Conservation (phyloP, 2,888 invertebrate genomes). For the Tipula helvola region DNA sequence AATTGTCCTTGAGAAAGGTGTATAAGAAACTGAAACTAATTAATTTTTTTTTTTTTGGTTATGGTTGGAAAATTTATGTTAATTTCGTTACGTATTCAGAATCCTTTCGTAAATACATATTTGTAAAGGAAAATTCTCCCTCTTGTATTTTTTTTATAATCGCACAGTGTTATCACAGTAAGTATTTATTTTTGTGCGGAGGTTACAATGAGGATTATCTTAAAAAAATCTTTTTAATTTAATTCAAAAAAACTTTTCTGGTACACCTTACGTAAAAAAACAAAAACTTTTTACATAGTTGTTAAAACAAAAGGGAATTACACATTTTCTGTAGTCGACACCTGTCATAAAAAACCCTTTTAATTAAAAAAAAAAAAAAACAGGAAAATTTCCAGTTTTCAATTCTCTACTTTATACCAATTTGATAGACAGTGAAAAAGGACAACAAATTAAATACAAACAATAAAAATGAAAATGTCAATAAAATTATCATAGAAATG, state of each 20-base stretch:
- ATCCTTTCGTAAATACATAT: not conserved
- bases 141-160: not conserved
- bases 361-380: not conserved
- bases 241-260: not conserved
- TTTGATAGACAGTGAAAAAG: slow-evolving; percentile 4
- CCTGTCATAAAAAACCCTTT: not conserved
- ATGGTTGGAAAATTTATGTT: not conserved
- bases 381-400: not conserved
- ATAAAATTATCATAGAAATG: slow-evolving; percentile 4
- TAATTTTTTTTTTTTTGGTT: not conserved
- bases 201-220: not conserved
- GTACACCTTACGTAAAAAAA: not conserved
- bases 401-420: not conserved
- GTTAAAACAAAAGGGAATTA: not conserved
- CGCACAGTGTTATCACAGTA: not conserved
- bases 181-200: not conserved
- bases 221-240: not conserved
- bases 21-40: not conserved
- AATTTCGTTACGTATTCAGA: not conserved
- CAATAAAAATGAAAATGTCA: slow-evolving; percentile 4
- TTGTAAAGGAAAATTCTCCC: not conserved
- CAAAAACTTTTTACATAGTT: not conserved
- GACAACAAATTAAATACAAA: slow-evolving; percentile 4
- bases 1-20: not conserved
- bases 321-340: not conserved